phyloP scores from a whole-genome alignment of 2,113 vertebrate genomes.

The Pogona vitticeps region DNA sequence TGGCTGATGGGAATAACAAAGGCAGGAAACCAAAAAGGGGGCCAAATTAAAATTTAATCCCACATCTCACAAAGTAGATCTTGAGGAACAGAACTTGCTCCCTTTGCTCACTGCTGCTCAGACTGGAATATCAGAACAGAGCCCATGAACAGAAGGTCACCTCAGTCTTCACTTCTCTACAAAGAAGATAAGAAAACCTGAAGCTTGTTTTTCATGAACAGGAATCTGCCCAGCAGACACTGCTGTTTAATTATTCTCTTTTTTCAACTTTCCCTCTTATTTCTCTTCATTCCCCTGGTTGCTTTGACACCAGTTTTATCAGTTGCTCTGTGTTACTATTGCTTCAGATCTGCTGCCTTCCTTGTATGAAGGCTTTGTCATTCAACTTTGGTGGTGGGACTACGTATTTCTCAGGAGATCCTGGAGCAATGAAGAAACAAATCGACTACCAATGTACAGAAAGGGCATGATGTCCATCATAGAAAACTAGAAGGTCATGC shows the following conservation, averaged over 20 bases:
- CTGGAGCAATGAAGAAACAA: slow-evolving; percentile 17
- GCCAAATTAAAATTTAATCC: slow-evolving; percentile 30
- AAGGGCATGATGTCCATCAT: neutral
- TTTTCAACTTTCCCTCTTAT: slow-evolving; percentile 12
- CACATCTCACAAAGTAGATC: slow-evolving; percentile 10
- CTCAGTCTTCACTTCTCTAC: neutral
- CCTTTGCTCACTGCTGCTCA: neutral
- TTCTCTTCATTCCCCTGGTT: slow-evolving; percentile 35
- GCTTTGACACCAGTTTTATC: slow-evolving; percentile 27
- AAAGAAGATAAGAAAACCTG: neutral
- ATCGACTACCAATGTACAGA: neutral
- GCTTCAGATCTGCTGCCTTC: neutral
- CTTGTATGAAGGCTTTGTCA: slow-evolving; percentile 23
- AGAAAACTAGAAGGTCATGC: neutral
- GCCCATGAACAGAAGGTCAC: slow-evolving; percentile 3
- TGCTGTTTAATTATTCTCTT: slow-evolving; percentile 35
- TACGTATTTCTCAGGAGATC: slow-evolving; percentile 48
- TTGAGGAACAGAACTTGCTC: slow-evolving; percentile 23
- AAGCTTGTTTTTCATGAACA: slow-evolving; percentile 18
- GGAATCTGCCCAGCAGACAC: slow-evolving; percentile 28
- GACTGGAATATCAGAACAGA: slow-evolving; percentile 22
- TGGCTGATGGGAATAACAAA: neutral
- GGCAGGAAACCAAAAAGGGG: neutral
- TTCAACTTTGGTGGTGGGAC: slow-evolving; percentile 48
- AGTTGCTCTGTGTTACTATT: slow-evolving; percentile 5